These are phyloP conservation scores for Heterohyrax brucei DNA, from an alignment of 2,797 vertebrate species.

Conservation along the genomic window DNA sequence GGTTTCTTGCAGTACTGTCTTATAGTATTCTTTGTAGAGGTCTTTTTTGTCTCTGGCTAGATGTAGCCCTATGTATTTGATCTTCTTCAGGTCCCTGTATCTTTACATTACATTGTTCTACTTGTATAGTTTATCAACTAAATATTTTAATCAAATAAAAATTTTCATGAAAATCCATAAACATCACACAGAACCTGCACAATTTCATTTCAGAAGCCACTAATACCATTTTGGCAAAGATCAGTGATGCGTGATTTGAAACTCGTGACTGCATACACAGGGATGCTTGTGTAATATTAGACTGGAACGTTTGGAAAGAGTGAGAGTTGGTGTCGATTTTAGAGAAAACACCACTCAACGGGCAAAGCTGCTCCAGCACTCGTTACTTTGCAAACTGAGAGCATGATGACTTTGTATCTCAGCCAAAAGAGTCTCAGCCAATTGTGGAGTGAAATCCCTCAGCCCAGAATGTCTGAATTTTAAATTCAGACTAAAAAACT, in stretches of 20 bases:
- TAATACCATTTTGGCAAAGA: not conserved
- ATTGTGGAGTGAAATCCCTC: not conserved
- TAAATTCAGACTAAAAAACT: conserved; percentile 72
- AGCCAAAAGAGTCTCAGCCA: conserved; percentile 34
- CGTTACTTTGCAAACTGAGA: conserved; percentile 34
- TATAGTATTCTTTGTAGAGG: too few species aligned
- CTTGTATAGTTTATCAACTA: not conserved
- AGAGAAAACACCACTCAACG: not conserved
- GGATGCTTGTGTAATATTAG: not conserved
- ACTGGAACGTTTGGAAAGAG: not conserved
- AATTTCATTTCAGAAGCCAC: not conserved
- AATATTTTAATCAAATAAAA: not conserved
- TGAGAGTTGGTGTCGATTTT: conserved; percentile 16
- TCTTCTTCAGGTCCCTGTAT: not conserved
- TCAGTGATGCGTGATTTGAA: not conserved
- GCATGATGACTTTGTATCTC: conserved; percentile 30
- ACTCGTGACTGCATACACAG: not conserved
- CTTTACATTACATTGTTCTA: not conserved
- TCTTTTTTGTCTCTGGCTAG: too few species aligned
- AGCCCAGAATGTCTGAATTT: conserved; percentile 55
- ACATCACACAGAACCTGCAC: not conserved
- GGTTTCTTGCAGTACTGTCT: too few species aligned
- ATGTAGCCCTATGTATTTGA: too few species aligned
- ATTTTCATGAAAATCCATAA: not conserved
- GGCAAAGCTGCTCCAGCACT: conserved; percentile 8